Evolutionary conservation across 64 coral and sea anemone genomes (phyloP), one percentile per base, ranked within the genome.

Genomic region (Montipora capricornis): DNA sequence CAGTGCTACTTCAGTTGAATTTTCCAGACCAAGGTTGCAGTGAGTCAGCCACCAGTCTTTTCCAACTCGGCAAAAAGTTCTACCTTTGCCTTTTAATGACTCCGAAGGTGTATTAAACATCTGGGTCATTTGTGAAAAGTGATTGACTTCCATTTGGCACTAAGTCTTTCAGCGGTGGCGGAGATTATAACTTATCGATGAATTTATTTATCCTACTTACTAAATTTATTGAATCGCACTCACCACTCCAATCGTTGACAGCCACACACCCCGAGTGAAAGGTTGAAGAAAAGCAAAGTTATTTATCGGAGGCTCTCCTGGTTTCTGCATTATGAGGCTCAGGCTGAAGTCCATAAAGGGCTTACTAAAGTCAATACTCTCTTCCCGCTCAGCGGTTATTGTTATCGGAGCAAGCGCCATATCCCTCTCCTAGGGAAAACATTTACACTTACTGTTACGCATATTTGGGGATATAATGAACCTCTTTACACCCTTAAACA

Each of bases 341-440:
- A 96, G 89, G 44, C 78, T 96, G 49, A 99, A 99, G 55, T 99
- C 98, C 98, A 96, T 96, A 69, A 99, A 99, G 29, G 98, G 98
- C 64, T 99, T 99, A 37, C 95, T 99, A 50, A 99, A 99, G 49
- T 99, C 98, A 37, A 99, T 96, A 20, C 77, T 55, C 52, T 80
- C 29, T 20, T 99, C 98, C 6, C 98, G 92, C 13, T 80, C 45
- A 44, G 98, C 95, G 1, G 89, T 96, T 59, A 99, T 99, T 0
- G 98, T 99, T 44, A 99, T 92, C 2, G 98, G 92, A 16, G 94
- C 98, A 47, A 96, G 89, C 2, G 92, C 95, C 44, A 96, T 71
- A 53, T 99, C 95, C 14, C 84, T 95, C n/a, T 20, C 29, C 17
- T 77, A 13, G 19, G 12, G 26, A 77, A 20, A 13, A 11, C 53